Percentiles rank a stretch among this genome's conserved stretches.
phyloP scores from a whole-genome alignment of 2,797 vertebrate genomes.

The Enteromius fasciolatus region DNA sequence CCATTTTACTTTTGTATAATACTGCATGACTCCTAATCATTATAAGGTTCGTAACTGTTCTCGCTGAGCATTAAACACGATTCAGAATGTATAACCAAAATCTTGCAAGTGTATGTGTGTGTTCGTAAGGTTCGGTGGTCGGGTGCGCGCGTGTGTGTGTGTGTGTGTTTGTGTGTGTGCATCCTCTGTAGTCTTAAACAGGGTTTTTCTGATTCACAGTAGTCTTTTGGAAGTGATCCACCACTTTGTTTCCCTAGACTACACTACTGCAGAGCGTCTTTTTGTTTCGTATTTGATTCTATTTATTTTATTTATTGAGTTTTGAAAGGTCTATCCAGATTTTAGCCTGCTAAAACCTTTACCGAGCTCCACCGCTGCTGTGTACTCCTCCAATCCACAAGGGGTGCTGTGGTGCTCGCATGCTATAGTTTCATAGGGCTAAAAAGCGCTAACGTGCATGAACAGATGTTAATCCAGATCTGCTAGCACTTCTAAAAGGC shows the following conservation, averaged over 20 bases:
- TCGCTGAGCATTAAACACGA: constrained; percentile 55
- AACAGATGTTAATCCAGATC: constrained; percentile 43
- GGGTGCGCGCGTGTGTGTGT: constrained; percentile 64
- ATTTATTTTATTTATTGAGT: constrained; percentile 59
- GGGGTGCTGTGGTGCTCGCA: constrained; percentile 55
- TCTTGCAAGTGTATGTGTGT: constrained; percentile 55
- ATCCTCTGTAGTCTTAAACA: constrained; percentile 79
- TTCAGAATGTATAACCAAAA: constrained; percentile 69
- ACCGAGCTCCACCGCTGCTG: constrained; percentile 54
- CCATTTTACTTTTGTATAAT: constrained; percentile 72
- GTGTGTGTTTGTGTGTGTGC: constrained; percentile 52
- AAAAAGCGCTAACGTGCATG: constrained; percentile 1
- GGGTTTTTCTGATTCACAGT: constrained; percentile 64
- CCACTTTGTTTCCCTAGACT: constrained; percentile 44
- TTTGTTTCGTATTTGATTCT: constrained; percentile 48
- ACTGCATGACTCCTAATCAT: constrained; percentile 78
- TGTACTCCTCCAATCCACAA: constrained; percentile 53
- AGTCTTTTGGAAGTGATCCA: constrained; percentile 58
- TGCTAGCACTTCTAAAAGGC: constrained; percentile 25
- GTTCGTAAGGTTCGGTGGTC: constrained; percentile 61
- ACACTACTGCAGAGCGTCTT: constrained; percentile 35
- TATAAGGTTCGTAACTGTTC: constrained; percentile 71
- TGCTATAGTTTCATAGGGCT: constrained; percentile 45
- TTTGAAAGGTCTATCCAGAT: constrained; percentile 46
- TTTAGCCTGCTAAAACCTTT: constrained; percentile 43